Conservation (phyloP, 2,888 invertebrate species). For the Plusia festucae region DNA sequence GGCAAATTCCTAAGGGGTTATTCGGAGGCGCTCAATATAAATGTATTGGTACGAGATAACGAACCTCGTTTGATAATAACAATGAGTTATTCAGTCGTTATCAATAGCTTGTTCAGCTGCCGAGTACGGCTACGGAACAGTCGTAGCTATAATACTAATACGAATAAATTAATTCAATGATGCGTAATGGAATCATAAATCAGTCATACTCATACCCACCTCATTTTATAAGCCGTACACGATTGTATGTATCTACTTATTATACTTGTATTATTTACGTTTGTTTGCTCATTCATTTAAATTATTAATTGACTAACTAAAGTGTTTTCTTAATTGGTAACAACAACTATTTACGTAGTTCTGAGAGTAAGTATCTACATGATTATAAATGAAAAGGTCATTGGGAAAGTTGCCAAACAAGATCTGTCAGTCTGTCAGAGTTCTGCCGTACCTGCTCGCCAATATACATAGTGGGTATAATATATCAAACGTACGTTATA, state of each 20-base stretch:
- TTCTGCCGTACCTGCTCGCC: not conserved
- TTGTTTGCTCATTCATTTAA: constrained; percentile 7
- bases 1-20: constrained; percentile 60
- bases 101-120: constrained; percentile 82
- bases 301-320: constrained; percentile 16
- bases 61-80: constrained; percentile 63
- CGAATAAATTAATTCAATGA: constrained; percentile 75
- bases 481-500: constrained; percentile 22
- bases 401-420: constrained; percentile 44
- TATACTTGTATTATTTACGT: constrained; percentile 54
- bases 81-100: constrained; percentile 78
- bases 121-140: constrained; percentile 56
- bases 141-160: constrained; percentile 64
- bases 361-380: not conserved
- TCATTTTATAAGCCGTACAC: constrained; percentile 51
- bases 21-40: constrained; percentile 37
- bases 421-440: constrained; percentile 52
- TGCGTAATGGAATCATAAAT: constrained; percentile 71
- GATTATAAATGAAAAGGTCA: constrained; percentile 37
- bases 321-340: not conserved
- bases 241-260: constrained; percentile 43
- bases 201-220: constrained; percentile 27
- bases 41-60: constrained; percentile 45
- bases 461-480: not conserved
- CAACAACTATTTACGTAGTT: not conserved